phyloP scores from a whole-genome alignment of 2,797 vertebrate species.

The Coccyzus lansbergi region DNA sequence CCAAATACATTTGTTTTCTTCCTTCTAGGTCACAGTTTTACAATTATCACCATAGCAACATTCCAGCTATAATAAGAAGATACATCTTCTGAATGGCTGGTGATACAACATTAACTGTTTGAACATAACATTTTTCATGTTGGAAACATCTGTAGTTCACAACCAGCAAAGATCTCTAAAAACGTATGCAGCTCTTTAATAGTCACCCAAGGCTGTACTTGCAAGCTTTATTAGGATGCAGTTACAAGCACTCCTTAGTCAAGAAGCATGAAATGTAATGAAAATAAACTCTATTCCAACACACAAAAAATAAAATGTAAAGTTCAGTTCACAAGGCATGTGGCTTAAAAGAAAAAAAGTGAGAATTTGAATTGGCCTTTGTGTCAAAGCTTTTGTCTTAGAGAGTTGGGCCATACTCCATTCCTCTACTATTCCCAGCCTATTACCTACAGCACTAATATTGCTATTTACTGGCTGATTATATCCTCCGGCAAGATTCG shows the following conservation, averaged over 20 bases:
- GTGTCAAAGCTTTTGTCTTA: conserved; percentile 48
- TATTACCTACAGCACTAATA: conserved; percentile 81
- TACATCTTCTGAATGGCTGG: conserved; percentile 78
- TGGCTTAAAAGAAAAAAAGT: conserved; percentile 32
- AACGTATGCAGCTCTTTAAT: conserved; percentile 72
- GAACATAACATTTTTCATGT: conserved; percentile 78
- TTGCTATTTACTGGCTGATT: conserved; percentile 91
- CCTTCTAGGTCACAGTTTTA: conserved; percentile 73
- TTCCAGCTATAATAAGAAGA: conserved; percentile 76
- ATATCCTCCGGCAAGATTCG: conserved; percentile 91
- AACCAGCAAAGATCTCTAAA: conserved; percentile 73
- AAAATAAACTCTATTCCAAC: conserved; percentile 65
- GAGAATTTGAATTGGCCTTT: conserved; percentile 25
- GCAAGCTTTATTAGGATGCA: conserved; percentile 67
- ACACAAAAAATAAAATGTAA: conserved; percentile 17
- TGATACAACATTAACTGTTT: conserved; percentile 74
- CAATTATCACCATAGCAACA: conserved; percentile 79
- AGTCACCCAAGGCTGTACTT: conserved; percentile 73
- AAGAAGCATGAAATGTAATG: conserved; percentile 36
- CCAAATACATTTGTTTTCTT: conserved; percentile 60
- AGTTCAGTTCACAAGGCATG: conserved; percentile 50
- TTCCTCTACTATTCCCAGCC: conserved; percentile 62
- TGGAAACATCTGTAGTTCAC: conserved; percentile 79
- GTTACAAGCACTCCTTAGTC: conserved; percentile 70
- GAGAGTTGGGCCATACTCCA: conserved; percentile 48